Conservation (phyloP, 2,113 vertebrate genomes). For the Nothocercus nigrocapillus region DNA sequence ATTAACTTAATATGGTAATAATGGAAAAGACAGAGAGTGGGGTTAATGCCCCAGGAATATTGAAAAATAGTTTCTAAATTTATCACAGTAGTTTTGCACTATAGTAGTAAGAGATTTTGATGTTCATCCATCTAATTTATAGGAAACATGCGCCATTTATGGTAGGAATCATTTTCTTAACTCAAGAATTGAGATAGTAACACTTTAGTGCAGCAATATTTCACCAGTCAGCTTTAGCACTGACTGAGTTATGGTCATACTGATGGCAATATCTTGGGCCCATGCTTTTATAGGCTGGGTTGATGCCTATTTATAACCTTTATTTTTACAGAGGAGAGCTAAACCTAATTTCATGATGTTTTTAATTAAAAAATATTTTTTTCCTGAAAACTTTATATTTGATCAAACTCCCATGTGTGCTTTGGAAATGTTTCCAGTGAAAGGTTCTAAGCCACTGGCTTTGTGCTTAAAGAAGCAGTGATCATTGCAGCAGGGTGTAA, state of each 20-base stretch:
- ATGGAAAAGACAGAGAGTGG: neutral
- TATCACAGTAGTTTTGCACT: neutral
- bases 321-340: neutral
- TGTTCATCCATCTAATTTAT: neutral
- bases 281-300: neutral
- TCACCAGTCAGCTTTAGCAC: neutral
- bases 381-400: neutral
- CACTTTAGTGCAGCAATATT: neutral
- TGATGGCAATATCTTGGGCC: neutral
- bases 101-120: neutral
- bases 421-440: slow-evolving; percentile 13
- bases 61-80: slow-evolving; percentile 14
- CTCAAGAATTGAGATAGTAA: neutral
- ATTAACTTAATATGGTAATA: slow-evolving; percentile 27
- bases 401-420: neutral
- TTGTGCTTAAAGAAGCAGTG: slow-evolving; percentile 54
- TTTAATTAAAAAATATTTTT: neutral
- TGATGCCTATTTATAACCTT: neutral
- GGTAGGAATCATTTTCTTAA: neutral
- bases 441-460: slow-evolving; percentile 14
- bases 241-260: accelerated
- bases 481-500: slow-evolving; percentile 21
- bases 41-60: neutral
- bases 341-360: neutral
- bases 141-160: neutral